Base-by-base conservation (phyloP, 2,888 invertebrate species). In the Dyspetes luteomarginatus region DNA sequence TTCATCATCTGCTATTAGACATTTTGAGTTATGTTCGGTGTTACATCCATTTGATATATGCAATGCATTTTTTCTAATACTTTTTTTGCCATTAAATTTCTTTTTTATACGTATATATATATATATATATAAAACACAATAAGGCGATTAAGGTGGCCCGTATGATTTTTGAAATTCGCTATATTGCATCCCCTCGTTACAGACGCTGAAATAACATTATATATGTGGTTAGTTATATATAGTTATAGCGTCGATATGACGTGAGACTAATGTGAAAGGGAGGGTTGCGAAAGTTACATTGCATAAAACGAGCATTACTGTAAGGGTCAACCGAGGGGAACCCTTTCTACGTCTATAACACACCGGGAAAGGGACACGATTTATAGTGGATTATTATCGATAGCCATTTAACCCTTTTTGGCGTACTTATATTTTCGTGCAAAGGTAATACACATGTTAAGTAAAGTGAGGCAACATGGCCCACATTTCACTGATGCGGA, bases 391-490 rank as follows among this genome's bases (percentile, higher is more conserved):
- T n/a, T 69, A 73, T 77, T 69, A 56, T 74, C 73, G 68, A 74
- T 81, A 60, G 64, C 56, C 65, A 73, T 77, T 81, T 68, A 77
- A 77, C 68, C 55, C 73, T 74, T 73, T n/a, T n/a, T n/a, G n/a
- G n/a, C n/a, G n/a, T n/a, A n/a, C n/a, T n/a, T n/a, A n/a, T n/a
- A 68, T 65, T 65, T 9, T 55, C 41, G 17, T 43, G 3, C 22
- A 1, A 24, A 15, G 64, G 36, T 60, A 26, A 36, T 36, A 12
- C n/a, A 12, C 36, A 17, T 28, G 12, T 36, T 12, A 3, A 36
- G 36, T 36, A 36, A 2, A 36, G 12, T 36, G n/a, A n/a, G n/a
- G n/a, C n/a, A n/a, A n/a, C n/a, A n/a, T n/a, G n/a, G n/a, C n/a
- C n/a, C n/a, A n/a, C n/a, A n/a, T n/a, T n/a, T n/a, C n/a, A n/a